Percentiles rank a stretch among this genome's conserved stretches.
Conservation (phyloP, 2,797 vertebrate genomes). For the Champsocephalus esox region DNA sequence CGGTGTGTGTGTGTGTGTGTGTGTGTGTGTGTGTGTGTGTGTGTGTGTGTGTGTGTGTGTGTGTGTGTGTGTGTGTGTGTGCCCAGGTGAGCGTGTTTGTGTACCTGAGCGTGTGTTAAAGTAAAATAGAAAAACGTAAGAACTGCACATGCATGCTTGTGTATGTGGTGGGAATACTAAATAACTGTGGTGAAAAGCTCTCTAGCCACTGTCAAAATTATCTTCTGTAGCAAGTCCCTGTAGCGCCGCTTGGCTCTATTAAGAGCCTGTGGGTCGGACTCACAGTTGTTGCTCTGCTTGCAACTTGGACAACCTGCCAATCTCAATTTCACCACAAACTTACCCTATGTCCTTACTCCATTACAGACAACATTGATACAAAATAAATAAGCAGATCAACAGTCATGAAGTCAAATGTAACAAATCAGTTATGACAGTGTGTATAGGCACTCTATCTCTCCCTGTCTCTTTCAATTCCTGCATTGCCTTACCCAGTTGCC, state of each 20-base stretch:
- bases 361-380: conserved; percentile 24
- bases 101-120: background rate
- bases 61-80: background rate
- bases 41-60: conserved; percentile 7
- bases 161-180: conserved; percentile 64
- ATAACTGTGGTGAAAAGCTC: conserved; percentile 72
- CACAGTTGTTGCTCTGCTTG: conserved; percentile 49
- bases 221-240: conserved; percentile 71
- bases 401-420: conserved; percentile 52
- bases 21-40: conserved; percentile 1
- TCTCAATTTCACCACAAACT: conserved; percentile 34
- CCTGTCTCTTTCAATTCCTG: conserved; percentile 61
- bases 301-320: conserved; percentile 53
- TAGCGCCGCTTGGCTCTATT: conserved; percentile 57
- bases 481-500: conserved; percentile 77
- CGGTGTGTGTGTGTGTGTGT: background rate
- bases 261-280: conserved; percentile 56
- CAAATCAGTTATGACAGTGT: conserved; percentile 58
- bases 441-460: conserved; percentile 24
- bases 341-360: conserved; percentile 8
- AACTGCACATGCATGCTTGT: conserved; percentile 30
- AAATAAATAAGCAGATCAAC: conserved; percentile 52
- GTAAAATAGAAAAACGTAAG: conserved; percentile 19
- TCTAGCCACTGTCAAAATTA: conserved; percentile 78
- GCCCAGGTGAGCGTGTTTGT: background rate